A percentile compares a stretch with the other conserved stretches of the same genome.
phyloP scores from a whole-genome alignment of 2,113 vertebrate genomes.

The Ciconia stormi region DNA sequence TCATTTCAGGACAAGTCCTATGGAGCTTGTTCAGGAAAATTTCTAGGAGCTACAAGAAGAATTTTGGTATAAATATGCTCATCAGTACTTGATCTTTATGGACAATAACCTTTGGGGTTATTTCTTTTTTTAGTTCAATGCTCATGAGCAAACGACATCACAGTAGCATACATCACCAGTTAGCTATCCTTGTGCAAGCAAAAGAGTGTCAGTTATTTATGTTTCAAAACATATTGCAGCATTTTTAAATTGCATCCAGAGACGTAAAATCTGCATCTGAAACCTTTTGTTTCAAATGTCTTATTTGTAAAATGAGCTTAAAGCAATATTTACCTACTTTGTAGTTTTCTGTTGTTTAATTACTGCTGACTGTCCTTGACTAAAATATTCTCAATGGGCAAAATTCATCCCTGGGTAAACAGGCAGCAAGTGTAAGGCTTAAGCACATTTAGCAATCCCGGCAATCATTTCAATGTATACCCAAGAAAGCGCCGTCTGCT shows the following conservation, averaged over 20 bases:
- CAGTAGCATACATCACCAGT: not conserved
- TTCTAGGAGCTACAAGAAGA: not conserved
- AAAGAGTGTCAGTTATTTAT: not conserved
- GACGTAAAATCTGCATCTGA: not conserved
- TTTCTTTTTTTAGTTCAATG: not conserved
- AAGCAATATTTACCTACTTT: constrained; percentile 10
- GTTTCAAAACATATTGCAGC: not conserved
- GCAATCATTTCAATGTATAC: not conserved
- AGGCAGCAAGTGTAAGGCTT: not conserved
- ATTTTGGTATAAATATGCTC: not conserved
- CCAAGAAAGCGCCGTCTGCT: not conserved
- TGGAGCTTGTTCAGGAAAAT: not conserved
- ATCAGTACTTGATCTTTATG: not conserved
- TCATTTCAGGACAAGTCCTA: not conserved
- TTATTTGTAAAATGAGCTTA: not conserved
- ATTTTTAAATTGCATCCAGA: not conserved
- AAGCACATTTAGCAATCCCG: not conserved
- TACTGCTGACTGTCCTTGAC: not conserved
- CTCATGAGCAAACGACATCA: not conserved
- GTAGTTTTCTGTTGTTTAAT: not conserved
- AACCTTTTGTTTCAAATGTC: not conserved
- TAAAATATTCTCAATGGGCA: not conserved
- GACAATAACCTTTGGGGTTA: not conserved
- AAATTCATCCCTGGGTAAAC: not conserved
- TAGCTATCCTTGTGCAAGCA: not conserved